Evolutionary conservation across 2,113 vertebrate species (phyloP).

Genomic region (Herpailurus yagouaroundi): DNA sequence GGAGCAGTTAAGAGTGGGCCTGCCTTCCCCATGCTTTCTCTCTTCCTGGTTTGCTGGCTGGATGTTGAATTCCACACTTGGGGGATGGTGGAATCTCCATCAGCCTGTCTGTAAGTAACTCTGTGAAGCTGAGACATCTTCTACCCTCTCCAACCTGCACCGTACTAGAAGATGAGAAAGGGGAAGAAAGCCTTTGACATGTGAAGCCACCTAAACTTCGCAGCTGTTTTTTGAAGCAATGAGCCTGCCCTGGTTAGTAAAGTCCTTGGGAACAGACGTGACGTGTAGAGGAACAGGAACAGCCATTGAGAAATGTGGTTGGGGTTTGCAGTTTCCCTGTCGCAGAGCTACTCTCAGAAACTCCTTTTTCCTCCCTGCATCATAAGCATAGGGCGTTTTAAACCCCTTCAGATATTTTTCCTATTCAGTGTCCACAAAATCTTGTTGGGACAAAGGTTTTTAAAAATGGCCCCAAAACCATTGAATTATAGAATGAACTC

Average conservation of each 20-base stretch:
- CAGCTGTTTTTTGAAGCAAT: neutral
- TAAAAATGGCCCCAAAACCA: neutral
- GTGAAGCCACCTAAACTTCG: neutral
- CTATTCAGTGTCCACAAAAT: neutral
- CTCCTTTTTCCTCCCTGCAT: neutral
- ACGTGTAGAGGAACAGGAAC: neutral
- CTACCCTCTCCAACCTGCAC: neutral
- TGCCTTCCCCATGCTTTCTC: neutral
- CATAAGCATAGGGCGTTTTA: neutral
- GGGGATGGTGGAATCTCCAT: neutral
- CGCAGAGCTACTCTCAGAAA: neutral
- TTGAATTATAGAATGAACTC: constrained; percentile 1
- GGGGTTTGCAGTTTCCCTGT: neutral
- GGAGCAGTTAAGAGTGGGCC: neutral
- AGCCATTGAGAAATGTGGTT: neutral
- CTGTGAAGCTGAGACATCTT: neutral
- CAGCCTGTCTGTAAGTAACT: neutral
- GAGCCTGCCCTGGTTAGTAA: neutral
- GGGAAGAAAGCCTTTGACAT: neutral
- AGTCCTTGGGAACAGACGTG: neutral
- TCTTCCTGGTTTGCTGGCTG: neutral
- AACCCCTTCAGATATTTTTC: neutral
- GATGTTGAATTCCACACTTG: neutral
- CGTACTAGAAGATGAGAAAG: neutral
- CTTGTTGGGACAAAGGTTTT: neutral